Base-by-base conservation (phyloP, 2,113 vertebrate genomes). In the Oriolus oriolus region DNA sequence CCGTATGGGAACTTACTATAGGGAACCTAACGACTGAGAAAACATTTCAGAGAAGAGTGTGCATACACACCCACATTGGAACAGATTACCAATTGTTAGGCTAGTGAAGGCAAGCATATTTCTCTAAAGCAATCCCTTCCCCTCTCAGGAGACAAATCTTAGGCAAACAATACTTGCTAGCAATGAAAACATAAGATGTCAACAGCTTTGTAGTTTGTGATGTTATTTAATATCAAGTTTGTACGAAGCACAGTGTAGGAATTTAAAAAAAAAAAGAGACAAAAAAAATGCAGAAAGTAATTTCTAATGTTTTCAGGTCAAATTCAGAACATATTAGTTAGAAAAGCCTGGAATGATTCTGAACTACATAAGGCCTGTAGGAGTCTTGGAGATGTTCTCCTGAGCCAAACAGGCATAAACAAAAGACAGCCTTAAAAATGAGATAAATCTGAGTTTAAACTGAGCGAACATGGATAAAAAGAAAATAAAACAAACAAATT, bases 111-210 rank as follows among this genome's bases (percentile, higher is more conserved):
- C 94, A 96, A 93, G 91, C 9, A 1, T 64, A 64, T 52, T 93
- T 95, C 82, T 94, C 74, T 80, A 93, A 81, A 93, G 78, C 84
- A 97, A 92, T 57, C 53, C 31, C 41, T 76, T 86, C 52, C 91
- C 74, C 81, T 89, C 87, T 86, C 81, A 84, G 33, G 65, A 93
- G 90, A 95, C 82, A 91, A 93, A 96, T 87, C 95, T 96, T 93
- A 95, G 7, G 61, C 63, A 93, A 96, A 95, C 86, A 92, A 92
- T 70, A 94, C 63, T 87, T 90, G 79, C 79, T 82, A 92, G 87
- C 65, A 89, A 92, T 2, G 0, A 93, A 95, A 92, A 84, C 33
- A 73, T 59, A 73, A 79, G 66, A 93, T 76, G 84, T 90, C 92
- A 96, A 92, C 90, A 94, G 81, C 52, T 74, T 94, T 64, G 79